Conservation (phyloP, 2,797 vertebrate genomes). For the Megalops cyprinoides region DNA sequence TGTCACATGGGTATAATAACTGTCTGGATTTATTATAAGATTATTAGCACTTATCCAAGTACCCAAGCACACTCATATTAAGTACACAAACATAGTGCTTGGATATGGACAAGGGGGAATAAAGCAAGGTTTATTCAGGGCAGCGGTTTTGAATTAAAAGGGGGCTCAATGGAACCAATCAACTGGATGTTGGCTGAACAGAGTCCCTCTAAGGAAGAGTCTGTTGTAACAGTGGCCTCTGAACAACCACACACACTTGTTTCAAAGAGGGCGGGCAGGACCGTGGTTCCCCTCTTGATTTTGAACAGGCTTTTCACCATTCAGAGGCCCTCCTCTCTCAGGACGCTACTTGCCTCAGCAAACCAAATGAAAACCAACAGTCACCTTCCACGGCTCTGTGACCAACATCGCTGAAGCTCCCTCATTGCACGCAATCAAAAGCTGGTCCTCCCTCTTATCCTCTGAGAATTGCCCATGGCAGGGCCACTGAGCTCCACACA, state of each 20-base stretch:
- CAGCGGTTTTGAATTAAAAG: neutral
- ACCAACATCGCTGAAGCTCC: constrained; percentile 39
- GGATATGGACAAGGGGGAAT: neutral
- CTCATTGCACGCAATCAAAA: constrained; percentile 43
- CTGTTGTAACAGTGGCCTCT: neutral
- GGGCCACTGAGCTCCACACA: too few species aligned
- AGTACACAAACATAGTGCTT: constrained; percentile 29
- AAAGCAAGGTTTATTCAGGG: neutral
- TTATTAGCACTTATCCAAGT: constrained; percentile 32
- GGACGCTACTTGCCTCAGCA: constrained; percentile 26
- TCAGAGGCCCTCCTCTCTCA: constrained; percentile 36
- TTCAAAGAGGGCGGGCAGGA: constrained; percentile 16
- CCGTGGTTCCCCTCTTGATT: constrained; percentile 43
- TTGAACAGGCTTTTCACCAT: constrained; percentile 50
- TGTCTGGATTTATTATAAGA: constrained; percentile 37
- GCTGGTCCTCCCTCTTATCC: constrained; percentile 11
- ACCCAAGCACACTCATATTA: neutral
- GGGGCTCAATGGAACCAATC: neutral
- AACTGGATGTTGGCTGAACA: constrained; percentile 10
- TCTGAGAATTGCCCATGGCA: neutral
- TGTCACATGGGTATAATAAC: constrained; percentile 42
- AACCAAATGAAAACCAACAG: neutral
- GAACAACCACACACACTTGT: constrained; percentile 26
- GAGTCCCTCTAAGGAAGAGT: neutral
- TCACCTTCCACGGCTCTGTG: constrained; percentile 40